These are phyloP conservation scores for Lordiphosa andalusiaca DNA, from an alignment of 2,888 invertebrate species.

Conservation along the genomic window DNA sequence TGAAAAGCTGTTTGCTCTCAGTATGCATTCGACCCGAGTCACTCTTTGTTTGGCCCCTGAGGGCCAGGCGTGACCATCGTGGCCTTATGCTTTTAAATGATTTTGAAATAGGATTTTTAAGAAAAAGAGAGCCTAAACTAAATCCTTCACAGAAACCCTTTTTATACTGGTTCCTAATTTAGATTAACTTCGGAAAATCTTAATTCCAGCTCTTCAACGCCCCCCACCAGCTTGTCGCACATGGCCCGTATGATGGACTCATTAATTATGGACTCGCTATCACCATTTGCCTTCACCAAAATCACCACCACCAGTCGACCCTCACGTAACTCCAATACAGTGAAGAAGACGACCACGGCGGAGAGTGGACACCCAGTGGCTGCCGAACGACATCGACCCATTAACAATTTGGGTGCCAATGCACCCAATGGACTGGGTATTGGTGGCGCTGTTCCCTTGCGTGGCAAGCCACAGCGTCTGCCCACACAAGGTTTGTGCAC, in stretches of 20 bases:
- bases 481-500: conserved; percentile 79
- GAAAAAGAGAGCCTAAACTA: too few relatives aligned
- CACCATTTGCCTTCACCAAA: conserved; percentile 85
- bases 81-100: too few relatives aligned
- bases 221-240: conserved; percentile 83
- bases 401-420: conserved; percentile 58
- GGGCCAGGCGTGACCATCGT: too few relatives aligned
- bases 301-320: conserved; percentile 83
- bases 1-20: too few relatives aligned
- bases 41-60: too few relatives aligned
- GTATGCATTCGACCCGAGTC: too few relatives aligned
- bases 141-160: too few relatives aligned
- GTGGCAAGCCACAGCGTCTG: conserved; percentile 76
- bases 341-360: conserved; percentile 42
- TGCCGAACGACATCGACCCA: conserved; percentile 46
- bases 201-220: conserved; percentile 81
- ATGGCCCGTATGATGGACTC: conserved; percentile 89
- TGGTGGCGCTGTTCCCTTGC: conserved; percentile 57
- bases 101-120: too few relatives aligned
- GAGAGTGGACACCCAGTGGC: conserved; percentile 32
- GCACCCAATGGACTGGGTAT: conserved; percentile 61
- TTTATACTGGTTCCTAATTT: too few relatives aligned
- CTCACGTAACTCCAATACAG: conserved; percentile 51
- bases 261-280: conserved; percentile 85
- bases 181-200: too few relatives aligned